Conservation (phyloP, 92 coral and sea anemone genomes). For the Palythoa heliodiscus region DNA sequence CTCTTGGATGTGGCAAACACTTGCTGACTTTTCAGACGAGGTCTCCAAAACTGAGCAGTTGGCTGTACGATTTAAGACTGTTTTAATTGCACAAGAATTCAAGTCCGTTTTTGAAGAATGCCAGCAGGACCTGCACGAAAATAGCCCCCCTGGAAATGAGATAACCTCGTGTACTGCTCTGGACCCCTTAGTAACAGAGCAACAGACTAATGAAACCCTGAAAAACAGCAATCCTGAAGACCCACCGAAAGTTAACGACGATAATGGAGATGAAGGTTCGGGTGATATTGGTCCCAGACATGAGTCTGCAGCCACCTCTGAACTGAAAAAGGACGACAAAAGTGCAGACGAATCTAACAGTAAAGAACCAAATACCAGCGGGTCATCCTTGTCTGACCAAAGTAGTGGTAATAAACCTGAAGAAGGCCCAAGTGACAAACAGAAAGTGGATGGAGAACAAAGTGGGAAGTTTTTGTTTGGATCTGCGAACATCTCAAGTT, state of each 20-base stretch:
- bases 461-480: slow-evolving; percentile 78
- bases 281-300: background rate
- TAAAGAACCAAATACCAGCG: background rate
- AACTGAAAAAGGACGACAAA: background rate
- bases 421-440: background rate
- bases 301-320: background rate
- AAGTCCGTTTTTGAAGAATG: slow-evolving; percentile 72
- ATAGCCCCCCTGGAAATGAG: background rate
- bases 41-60: slow-evolving; percentile 63
- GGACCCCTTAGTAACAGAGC: slow-evolving; percentile 14
- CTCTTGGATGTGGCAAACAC: slow-evolving; percentile 76
- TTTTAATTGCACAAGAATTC: slow-evolving; percentile 55
- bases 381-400: background rate
- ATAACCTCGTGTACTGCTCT: slow-evolving; percentile 26
- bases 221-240: background rate
- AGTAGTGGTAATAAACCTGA: background rate
- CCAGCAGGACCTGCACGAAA: slow-evolving; percentile 46
- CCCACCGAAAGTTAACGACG: background rate
- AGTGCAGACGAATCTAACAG: background rate
- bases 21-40: slow-evolving; percentile 64
- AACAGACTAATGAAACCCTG: background rate
- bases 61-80: slow-evolving; percentile 65
- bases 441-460: background rate
- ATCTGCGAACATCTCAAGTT: slow-evolving; percentile 65
- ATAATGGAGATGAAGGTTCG: background rate